Percentiles rank a stretch among this genome's conserved stretches.
These are phyloP conservation scores for Agrypnia vestita DNA, from an alignment of 1,140 invertebrate genomes.

Conservation along the genomic window DNA sequence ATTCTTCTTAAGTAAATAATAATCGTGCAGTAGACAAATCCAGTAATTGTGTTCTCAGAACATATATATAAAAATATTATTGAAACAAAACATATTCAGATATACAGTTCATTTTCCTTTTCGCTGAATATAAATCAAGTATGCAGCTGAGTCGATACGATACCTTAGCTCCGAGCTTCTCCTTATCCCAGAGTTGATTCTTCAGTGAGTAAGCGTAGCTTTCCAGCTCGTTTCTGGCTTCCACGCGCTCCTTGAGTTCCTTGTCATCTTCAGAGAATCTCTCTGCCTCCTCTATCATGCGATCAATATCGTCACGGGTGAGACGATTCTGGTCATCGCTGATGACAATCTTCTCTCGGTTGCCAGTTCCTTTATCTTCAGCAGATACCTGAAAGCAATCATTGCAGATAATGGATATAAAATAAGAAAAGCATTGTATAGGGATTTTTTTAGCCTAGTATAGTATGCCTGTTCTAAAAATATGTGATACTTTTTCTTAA, in stretches of 20 bases:
- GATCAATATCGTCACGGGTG: conserved; percentile 97
- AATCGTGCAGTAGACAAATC: too few relatives aligned
- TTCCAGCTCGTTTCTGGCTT: conserved; percentile 96
- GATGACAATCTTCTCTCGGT: conserved; percentile 98
- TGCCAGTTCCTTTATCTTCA: conserved; percentile 98
- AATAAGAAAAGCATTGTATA: too few relatives aligned
- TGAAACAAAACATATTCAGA: too few relatives aligned
- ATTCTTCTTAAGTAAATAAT: too few relatives aligned
- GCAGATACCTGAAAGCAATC: conserved; percentile 82
- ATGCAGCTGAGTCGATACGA: neutral
- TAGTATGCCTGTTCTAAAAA: too few relatives aligned
- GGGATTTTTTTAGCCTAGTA: too few relatives aligned
- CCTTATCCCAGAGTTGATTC: conserved; percentile 97
- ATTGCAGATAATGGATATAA: too few relatives aligned
- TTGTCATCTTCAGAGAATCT: conserved; percentile 99
- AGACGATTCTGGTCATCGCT: conserved; percentile 98
- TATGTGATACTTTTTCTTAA: too few relatives aligned
- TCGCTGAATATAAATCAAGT: too few relatives aligned
- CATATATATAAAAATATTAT: too few relatives aligned
- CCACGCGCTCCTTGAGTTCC: conserved; percentile 96
- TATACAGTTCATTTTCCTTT: too few relatives aligned
- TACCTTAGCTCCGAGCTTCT: conserved; percentile 96
- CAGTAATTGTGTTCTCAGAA: too few relatives aligned
- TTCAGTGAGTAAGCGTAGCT: conserved; percentile 98
- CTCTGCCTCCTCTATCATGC: conserved; percentile 99